phyloP scores from a whole-genome alignment of 1,140 invertebrate genomes.

The Cherax destructor region DNA sequence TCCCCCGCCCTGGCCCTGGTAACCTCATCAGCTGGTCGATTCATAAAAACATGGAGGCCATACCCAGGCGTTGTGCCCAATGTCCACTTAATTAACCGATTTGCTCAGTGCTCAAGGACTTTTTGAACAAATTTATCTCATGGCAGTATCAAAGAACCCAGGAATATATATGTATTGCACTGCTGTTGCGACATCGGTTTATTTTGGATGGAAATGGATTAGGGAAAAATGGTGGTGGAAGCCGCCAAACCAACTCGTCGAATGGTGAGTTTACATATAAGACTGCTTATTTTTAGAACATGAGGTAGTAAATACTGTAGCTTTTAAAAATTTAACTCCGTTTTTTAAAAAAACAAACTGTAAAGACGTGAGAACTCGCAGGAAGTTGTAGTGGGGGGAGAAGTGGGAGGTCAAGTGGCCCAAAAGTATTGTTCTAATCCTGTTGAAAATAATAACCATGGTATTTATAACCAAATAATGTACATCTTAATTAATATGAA shows the following conservation, averaged over 20 bases:
- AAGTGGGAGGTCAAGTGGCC: no score
- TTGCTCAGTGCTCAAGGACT: conserved; percentile 36
- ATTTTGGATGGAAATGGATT: conserved; percentile 58
- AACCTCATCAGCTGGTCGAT: conserved; percentile 25
- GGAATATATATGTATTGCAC: conserved; percentile 44
- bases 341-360: no score
- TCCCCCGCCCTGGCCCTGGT: no score
- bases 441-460: no score
- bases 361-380: no score
- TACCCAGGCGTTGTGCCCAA: conserved; percentile 1
- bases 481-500: no score
- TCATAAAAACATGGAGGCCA: conserved; percentile 53
- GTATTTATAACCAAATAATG: no score
- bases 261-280: conserved; percentile 16
- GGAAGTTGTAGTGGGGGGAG: no score
- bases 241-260: conserved; percentile 45
- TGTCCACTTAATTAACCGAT: background rate
- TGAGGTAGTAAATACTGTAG: no score
- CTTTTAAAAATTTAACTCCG: no score
- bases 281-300: no score
- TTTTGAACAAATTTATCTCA: conserved; percentile 23
- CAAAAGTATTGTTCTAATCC: no score
- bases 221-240: conserved; percentile 35
- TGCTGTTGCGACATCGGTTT: conserved; percentile 33
- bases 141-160: background rate